Base-by-base conservation (phyloP, 2,888 invertebrate genomes). In the Lepidocyrtinus sp. region DNA sequence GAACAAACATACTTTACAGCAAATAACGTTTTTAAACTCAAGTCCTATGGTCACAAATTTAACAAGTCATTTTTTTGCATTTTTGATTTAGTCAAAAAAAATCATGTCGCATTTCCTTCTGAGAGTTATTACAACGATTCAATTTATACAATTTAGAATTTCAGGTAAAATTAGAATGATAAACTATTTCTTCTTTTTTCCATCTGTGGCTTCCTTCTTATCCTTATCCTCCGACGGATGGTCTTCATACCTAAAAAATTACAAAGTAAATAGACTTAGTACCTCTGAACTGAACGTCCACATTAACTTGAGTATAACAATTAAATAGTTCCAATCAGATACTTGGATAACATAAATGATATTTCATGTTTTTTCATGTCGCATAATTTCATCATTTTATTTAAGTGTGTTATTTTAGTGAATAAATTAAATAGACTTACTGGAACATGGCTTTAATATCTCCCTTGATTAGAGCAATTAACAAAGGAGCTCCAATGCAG, bases 381-480 rank as follows among this genome's bases (percentile, higher is more conserved):
- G 36, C 36, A 36, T n/a, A 27, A n/a, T 17, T 65, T 25, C 24
- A 63, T 65, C 65, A 65, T 65, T 65, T 64, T 5, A 17, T 17
- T 9, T 19, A 17, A 65, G 9, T 2, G 3, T 15, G n/a, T 65
- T 50, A 27, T 36, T 75, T 45, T 25, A 19, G 2, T 22, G 62
- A 24, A 46, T 26, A 36, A 26, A 21, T n/a, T 65, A 36, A 0
- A 22, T 3, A 5, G 3, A 93, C 94, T 93, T 89, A 98, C 96
- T 93, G 94, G 90, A 98, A 96, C 87, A 98, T 90, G 2, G 94
- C 93, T 87, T 94, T 94, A 75, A 98, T 90, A 88, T 99, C 99
- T 24, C 99, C 99, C 87, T 94, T 93, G 45, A 97, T 89, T 50
- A 96, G 89, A 9, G 99, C 98, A 15, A 98, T 90, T n/a, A 93